Base-by-base conservation (phyloP, 2,888 invertebrate species). In the Gibbula magus region DNA sequence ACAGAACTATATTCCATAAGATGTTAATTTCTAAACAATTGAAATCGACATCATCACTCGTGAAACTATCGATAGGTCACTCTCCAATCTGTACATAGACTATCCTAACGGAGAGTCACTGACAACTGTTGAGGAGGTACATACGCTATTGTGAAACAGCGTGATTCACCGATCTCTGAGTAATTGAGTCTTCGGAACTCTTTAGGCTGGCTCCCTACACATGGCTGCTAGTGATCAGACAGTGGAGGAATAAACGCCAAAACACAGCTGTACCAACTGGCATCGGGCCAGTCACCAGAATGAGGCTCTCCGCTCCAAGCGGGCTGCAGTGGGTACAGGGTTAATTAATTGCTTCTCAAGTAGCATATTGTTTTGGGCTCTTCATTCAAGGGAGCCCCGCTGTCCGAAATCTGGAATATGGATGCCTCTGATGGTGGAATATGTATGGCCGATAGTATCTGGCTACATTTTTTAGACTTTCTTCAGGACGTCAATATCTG, bases 181-280 rank as follows among this genome's bases (percentile, higher is more conserved):
- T 53, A 75, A 53, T 54, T 53, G 53, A 54, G 54, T 54, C 53
- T 54, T 52, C n/a, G 75, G 52, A 29, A 54, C 25, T 54, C 54
- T 54, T 54, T 29, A 75, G 16, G 56, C n/a, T 7, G 35, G 18
- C 53, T 51, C 75, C 35, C 53, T 54, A 75, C 75, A 75, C 53
- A 51, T 25, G 61, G 61, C 70, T 35, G 29, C 39, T 39, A 70
- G 39, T 20, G 53, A 53, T 52, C 53, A 54, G 35, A 32, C 75
- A n/a, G 25, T 29, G 4, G 29, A 52, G 75, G 18, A 45, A 16
- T 32, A 51, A 22, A 52, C 35, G 53, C 75, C 75, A 75, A 75
- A 75, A 75, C 75, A 75, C 54, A 75, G 75, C 75, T 75, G 75
- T 75, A 75, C 52, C 56, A 54, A 54, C 52, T 75, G 75, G 75